These are phyloP conservation scores for Thaleichthys pacificus DNA, from an alignment of 2,797 vertebrate species.

Conservation along the genomic window DNA sequence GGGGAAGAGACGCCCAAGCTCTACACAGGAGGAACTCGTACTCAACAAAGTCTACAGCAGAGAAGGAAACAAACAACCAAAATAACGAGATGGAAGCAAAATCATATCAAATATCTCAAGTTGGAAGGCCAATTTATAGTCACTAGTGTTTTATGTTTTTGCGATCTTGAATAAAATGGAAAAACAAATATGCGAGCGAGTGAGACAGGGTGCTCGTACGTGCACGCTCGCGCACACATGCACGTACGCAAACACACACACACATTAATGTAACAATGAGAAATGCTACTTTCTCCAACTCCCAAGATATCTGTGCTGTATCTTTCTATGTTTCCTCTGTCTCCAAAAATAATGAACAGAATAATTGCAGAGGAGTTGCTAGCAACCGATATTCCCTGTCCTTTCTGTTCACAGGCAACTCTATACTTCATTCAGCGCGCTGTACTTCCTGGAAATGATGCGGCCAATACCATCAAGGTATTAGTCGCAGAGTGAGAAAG, in stretches of 20 bases:
- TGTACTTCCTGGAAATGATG: conserved; percentile 68
- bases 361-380: conserved; percentile 76
- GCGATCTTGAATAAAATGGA: conserved; percentile 55
- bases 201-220: conserved; percentile 11
- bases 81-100: conserved; percentile 73
- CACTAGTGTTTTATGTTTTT: conserved; percentile 64
- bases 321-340: conserved; percentile 32
- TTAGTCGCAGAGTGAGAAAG: background rate
- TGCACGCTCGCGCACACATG: conserved; percentile 5
- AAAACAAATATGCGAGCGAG: conserved; percentile 24
- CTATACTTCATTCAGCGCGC: conserved; percentile 67
- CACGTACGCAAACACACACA: background rate
- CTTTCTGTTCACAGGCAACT: conserved; percentile 69
- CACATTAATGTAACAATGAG: background rate
- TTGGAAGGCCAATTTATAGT: conserved; percentile 77
- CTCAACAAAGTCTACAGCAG: conserved; percentile 74
- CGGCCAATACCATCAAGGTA: conserved; percentile 61
- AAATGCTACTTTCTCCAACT: conserved; percentile 46
- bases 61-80: conserved; percentile 75
- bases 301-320: conserved; percentile 57
- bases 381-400: conserved; percentile 69
- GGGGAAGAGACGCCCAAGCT: conserved; percentile 73
- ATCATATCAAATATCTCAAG: conserved; percentile 73
- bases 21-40: conserved; percentile 74
- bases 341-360: conserved; percentile 75